A percentile compares a stretch with the other conserved stretches of the same genome.
These are phyloP conservation scores for Lichenostomus cassidix DNA, from an alignment of 2,113 vertebrate species.

Conservation along the genomic window DNA sequence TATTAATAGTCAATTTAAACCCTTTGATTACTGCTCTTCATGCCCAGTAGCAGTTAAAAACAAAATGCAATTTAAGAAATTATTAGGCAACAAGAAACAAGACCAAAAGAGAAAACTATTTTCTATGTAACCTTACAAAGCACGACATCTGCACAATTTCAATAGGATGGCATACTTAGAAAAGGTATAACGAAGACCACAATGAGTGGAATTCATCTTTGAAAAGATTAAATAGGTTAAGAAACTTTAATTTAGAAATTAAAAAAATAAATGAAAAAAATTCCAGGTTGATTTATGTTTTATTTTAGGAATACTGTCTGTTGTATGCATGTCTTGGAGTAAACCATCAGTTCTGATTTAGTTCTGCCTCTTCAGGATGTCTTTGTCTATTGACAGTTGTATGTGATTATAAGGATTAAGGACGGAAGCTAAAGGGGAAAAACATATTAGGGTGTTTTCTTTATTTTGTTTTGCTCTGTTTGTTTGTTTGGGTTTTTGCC, in stretches of 20 bases:
- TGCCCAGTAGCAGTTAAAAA: neutral
- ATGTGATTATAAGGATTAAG: neutral
- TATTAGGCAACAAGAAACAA: neutral
- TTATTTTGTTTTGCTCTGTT: neutral
- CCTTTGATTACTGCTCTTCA: neutral
- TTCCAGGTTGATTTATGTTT: neutral
- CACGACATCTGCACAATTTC: neutral
- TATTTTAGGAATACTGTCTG: neutral
- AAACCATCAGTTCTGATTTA: neutral
- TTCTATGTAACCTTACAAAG: neutral
- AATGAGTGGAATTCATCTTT: neutral
- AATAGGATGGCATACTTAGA: neutral
- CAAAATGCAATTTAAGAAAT: neutral
- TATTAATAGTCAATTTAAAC: neutral
- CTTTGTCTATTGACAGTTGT: neutral
- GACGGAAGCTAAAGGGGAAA: neutral
- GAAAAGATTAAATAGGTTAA: neutral
- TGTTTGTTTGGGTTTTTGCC: neutral
- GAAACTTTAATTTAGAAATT: neutral
- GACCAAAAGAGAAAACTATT: neutral
- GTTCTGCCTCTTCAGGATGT: neutral
- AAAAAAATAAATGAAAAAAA: neutral
- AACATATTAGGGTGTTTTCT: neutral
- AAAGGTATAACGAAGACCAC: neutral
- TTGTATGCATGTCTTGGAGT: neutral